Base-by-base conservation (phyloP, 1,140 invertebrate species). In the Pomphorhynchus laevis region DNA sequence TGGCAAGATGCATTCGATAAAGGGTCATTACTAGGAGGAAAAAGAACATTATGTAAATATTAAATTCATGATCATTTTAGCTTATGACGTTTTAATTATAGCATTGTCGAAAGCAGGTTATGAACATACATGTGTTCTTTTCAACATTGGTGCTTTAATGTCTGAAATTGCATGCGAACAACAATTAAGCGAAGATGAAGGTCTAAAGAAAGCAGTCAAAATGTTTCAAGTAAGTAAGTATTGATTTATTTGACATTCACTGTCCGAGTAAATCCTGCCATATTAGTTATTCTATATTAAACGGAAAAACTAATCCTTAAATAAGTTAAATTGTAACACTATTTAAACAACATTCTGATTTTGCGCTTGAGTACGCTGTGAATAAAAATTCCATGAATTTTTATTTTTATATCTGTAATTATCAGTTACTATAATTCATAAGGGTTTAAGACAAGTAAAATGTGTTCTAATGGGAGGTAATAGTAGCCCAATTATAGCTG, bases 1-100 rank as follows among this genome's bases (percentile, higher is more conserved):
- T 98, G 86, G 84, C 86, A 86, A 57, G 82, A 95, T 70, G 84
- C 86, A 2, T 95, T 98, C 60, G 79, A 89, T 53, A 77, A 76
- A 52, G 75, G 75, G 31, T 72, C 73, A 5, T 67, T 93, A 45
- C 89, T 95, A 63, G 74, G 74, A 42, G 74, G 73, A 18, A 69
- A 73, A 55, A 71, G 74, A 47, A 80, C 74, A 55, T 61, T 91
- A 41, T 80, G 76, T 89, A 67, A 67, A 69, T 65, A 41, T 22
- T 32, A 18, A 27, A 22, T 40, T 34, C 34, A 38, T 25, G 25
- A 41, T 17, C 44, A 37, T 34, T 44, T 23, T 46, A 42, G 9
- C 5, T 6, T 6, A 17, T 16, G 20, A 16, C 12, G 5, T 23
- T 47, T 47, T 39, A 22, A 35, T 39, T 20, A 9, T 20, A 8